These are phyloP conservation scores for Musca domestica DNA, from an alignment of 1,140 invertebrate genomes.

Conservation along the genomic window DNA sequence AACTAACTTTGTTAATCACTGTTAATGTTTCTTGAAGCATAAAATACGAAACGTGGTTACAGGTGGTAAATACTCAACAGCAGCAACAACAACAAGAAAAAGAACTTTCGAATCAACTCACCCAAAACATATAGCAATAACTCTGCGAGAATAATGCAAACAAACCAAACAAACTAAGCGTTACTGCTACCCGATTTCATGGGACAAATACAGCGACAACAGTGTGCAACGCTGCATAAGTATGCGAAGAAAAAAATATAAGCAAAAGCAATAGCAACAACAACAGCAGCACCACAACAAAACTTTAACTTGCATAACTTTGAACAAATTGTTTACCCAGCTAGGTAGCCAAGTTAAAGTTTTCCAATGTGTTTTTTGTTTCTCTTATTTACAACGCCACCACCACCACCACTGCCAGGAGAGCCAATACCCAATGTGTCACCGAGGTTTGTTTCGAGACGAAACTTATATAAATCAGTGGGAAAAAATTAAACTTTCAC, in stretches of 20 bases:
- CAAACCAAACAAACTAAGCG: neutral
- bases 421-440: no score
- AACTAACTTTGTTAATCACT: constrained; percentile 19
- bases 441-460: no score
- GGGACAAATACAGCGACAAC: neutral
- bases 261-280: neutral
- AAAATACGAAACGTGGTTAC: constrained; percentile 16
- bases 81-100: neutral
- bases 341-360: no score
- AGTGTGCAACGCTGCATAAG: neutral
- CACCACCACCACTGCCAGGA: no score
- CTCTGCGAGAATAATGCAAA: neutral
- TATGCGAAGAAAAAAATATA: neutral
- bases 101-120: neutral
- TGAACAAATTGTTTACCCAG: constrained; percentile 8
- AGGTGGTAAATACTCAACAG: constrained; percentile 13
- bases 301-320: constrained; percentile 6
- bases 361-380: no score
- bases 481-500: no score
- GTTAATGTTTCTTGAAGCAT: constrained; percentile 14
- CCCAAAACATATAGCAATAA: neutral
- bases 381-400: no score
- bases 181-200: neutral
- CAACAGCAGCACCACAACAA: neutral
- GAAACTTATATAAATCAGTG: no score